Evolutionary conservation across 2,888 invertebrate species (phyloP).

Genomic region (Venusia cambrica): DNA sequence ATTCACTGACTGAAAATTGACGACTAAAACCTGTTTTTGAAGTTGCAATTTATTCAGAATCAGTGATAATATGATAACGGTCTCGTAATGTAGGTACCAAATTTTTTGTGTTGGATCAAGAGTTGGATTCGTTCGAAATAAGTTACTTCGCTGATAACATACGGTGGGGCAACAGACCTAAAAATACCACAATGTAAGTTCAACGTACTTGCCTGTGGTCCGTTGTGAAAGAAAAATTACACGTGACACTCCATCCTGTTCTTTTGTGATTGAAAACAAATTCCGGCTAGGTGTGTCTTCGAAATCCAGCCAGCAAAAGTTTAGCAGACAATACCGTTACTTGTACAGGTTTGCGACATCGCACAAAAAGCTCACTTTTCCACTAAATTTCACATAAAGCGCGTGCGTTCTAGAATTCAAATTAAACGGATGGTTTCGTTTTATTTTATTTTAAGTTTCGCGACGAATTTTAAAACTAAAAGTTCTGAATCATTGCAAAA

Average conservation of each 20-base stretch:
- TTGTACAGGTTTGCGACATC: conserved; percentile 32
- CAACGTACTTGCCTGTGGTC: conserved; percentile 20
- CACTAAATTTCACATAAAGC: conserved; percentile 11
- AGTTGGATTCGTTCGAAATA: too few species aligned
- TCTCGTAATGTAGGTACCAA: too few species aligned
- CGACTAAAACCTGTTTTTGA: conserved; percentile 23
- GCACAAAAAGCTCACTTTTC: conserved; percentile 34
- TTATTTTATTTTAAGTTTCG: conserved; percentile 11
- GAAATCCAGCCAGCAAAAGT: conserved; percentile 51
- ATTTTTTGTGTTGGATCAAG: too few species aligned
- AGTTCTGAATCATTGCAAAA: conserved; percentile 6
- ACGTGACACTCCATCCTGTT: conserved; percentile 55
- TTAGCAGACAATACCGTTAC: conserved; percentile 46
- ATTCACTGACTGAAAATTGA: conserved; percentile 27
- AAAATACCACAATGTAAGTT: background rate
- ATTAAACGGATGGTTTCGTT: too few species aligned
- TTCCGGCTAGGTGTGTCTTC: conserved; percentile 58
- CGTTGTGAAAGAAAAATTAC: conserved; percentile 39
- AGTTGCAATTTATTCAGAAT: conserved; percentile 7
- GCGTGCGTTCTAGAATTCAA: too few species aligned
- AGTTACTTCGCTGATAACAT: conserved; percentile 3
- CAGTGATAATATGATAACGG: conserved; percentile 2
- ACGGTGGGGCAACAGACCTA: background rate
- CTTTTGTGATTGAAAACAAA: conserved; percentile 50
- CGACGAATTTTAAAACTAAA: conserved; percentile 14